Percentiles rank a stretch among this genome's conserved stretches.
These are phyloP conservation scores for Caracal caracal DNA, from an alignment of 2,113 vertebrate genomes.

Conservation along the genomic window DNA sequence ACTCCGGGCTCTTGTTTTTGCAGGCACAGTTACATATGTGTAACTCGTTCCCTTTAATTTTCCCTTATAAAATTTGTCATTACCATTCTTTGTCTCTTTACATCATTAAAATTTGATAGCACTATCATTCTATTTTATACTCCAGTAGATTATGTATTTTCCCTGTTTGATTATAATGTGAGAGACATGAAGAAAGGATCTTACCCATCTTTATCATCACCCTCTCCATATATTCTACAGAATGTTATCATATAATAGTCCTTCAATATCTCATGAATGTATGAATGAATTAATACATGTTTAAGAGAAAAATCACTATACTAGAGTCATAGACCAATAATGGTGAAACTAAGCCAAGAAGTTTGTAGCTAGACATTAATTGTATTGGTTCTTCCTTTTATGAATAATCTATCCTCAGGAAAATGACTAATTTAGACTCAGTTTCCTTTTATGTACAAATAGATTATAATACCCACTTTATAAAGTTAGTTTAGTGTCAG, in stretches of 20 bases:
- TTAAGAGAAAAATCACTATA: neutral
- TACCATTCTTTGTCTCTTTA: neutral
- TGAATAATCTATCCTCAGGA: neutral
- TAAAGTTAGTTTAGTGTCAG: neutral
- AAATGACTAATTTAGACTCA: neutral
- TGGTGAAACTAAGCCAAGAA: neutral
- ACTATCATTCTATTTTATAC: neutral
- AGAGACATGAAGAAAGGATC: neutral
- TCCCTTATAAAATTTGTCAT: neutral
- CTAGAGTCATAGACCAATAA: neutral
- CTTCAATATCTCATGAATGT: neutral
- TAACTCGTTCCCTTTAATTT: neutral
- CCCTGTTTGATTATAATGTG: neutral
- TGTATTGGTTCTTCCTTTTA: neutral
- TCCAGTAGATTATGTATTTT: neutral
- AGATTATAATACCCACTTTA: neutral
- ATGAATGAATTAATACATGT: neutral
- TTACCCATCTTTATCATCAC: neutral
- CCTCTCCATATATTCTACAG: neutral
- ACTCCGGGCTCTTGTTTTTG: neutral
- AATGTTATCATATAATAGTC: neutral
- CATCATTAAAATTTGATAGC: neutral
- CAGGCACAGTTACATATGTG: neutral
- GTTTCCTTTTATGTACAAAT: neutral
- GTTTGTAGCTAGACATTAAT: neutral